Conservation (phyloP, 2,113 vertebrate genomes). For the Hippocampus mohnikei region DNA sequence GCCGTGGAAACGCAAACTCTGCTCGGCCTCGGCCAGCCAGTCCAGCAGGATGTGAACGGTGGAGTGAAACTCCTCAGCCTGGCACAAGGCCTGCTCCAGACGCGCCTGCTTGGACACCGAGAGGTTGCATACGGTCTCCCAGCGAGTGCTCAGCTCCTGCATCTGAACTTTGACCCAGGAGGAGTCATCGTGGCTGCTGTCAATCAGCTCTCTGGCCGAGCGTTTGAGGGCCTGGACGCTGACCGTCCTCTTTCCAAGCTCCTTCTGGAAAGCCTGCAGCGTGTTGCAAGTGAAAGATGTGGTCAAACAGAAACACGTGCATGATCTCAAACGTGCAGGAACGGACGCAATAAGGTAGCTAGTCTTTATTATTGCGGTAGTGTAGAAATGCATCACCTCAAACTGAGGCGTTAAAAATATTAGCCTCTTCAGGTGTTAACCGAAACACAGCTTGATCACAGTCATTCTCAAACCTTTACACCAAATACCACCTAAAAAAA, state of each 20-base stretch:
- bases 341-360: too few species aligned
- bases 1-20: constrained; percentile 92
- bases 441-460: too few species aligned
- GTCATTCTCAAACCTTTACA: too few species aligned
- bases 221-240: constrained; percentile 93
- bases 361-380: too few species aligned
- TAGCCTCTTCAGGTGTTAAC: too few species aligned
- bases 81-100: constrained; percentile 87
- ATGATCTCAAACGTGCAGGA: not conserved
- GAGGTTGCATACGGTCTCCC: constrained; percentile 93
- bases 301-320: not conserved
- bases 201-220: constrained; percentile 87
- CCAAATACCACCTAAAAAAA: too few species aligned
- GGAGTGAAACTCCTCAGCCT: constrained; percentile 97
- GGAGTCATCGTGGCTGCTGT: constrained; percentile 87
- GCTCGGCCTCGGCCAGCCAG: constrained; percentile 95
- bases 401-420: too few species aligned
- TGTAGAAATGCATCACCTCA: too few species aligned
- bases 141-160: constrained; percentile 92
- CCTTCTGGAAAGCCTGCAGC: constrained; percentile 91
- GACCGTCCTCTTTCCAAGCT: constrained; percentile 90
- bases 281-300: not conserved
- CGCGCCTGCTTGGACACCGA: constrained; percentile 92
- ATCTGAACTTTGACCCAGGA: constrained; percentile 98
- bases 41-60: constrained; percentile 92